phyloP scores from a whole-genome alignment of 1,140 invertebrate species.

The Eumaeus atala region DNA sequence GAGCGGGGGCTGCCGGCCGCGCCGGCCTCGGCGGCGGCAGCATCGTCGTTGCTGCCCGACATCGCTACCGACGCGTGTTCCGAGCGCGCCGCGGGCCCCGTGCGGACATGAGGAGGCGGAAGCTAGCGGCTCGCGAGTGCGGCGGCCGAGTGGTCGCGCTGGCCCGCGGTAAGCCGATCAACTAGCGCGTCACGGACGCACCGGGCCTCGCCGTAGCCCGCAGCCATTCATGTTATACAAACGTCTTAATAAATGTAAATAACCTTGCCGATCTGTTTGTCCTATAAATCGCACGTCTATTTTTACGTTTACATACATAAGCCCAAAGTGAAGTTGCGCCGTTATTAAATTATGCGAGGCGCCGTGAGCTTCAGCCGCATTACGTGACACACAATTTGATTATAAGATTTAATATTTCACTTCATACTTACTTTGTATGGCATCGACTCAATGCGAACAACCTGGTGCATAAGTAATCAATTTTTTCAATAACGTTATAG shows the following conservation, averaged over 20 bases:
- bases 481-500: too few species aligned
- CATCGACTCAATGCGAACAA: constrained; percentile 17
- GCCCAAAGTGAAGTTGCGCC: background rate
- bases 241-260: constrained; percentile 1
- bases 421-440: constrained; percentile 30
- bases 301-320: background rate
- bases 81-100: constrained; percentile 19
- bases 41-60: constrained; percentile 50
- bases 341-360: constrained; percentile 24
- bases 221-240: background rate
- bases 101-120: constrained; percentile 23
- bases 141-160: background rate
- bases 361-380: constrained; percentile 20
- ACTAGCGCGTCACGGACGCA: background rate
- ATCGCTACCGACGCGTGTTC: too few species aligned
- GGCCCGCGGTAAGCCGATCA: too few species aligned
- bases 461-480: background rate
- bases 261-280: background rate
- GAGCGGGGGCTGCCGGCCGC: constrained; percentile 50
- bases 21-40: constrained; percentile 43
- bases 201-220: background rate
- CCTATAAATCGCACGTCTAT: background rate
- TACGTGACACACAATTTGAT: constrained; percentile 35
- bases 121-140: background rate
- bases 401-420: constrained; percentile 34